These are phyloP conservation scores for Oncopodura yosiiana DNA, from an alignment of 1,140 invertebrate genomes.

Conservation along the genomic window DNA sequence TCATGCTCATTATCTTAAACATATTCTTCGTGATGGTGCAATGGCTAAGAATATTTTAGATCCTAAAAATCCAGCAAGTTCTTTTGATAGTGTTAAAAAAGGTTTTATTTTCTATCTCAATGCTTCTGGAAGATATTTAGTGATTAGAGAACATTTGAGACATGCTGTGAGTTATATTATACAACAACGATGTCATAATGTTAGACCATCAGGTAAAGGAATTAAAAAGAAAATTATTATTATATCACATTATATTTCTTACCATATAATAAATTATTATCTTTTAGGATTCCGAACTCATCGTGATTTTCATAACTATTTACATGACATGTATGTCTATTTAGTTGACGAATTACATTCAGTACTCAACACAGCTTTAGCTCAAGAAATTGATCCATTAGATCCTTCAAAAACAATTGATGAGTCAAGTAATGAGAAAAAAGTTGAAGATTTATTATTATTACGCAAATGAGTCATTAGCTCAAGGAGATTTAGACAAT, in stretches of 20 bases:
- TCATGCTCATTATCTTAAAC: no score
- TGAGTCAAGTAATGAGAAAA: background rate
- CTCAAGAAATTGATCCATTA: constrained; percentile 11
- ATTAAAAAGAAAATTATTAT: constrained; percentile 5
- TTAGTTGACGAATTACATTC: constrained; percentile 25
- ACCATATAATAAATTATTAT: background rate
- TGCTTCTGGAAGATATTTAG: constrained; percentile 18
- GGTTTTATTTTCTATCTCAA: constrained; percentile 27
- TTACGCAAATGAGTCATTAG: constrained; percentile 19
- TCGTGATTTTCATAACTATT: background rate
- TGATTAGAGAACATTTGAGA: constrained; percentile 21
- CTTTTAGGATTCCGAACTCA: background rate
- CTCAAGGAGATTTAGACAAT: constrained; percentile 22
- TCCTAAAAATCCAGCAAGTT: constrained; percentile 3
- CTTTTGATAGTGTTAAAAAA: constrained; percentile 23
- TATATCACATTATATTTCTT: background rate
- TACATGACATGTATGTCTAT: constrained; percentile 28
- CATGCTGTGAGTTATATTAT: constrained; percentile 17
- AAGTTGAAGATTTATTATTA: background rate
- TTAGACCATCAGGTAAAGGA: constrained; percentile 17
- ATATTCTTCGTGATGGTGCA: no score
- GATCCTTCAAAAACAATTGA: background rate
- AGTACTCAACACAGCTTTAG: background rate
- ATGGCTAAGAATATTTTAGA: background rate
- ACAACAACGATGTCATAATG: constrained; percentile 17